Conservation (phyloP, 2,797 vertebrate species). For the Enteromius fasciolatus region DNA sequence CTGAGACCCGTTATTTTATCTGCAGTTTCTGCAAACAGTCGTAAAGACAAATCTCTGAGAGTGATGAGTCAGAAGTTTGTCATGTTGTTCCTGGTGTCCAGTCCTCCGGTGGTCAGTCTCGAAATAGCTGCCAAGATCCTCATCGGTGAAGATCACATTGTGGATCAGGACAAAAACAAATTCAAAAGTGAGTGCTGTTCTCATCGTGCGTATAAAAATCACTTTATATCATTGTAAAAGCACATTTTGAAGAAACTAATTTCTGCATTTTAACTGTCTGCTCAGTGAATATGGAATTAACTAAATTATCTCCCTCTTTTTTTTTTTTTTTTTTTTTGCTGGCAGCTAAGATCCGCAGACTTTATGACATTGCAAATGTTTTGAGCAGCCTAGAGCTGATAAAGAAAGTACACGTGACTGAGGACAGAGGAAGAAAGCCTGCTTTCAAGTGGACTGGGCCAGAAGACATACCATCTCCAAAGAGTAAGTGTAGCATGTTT, state of each 20-base stretch:
- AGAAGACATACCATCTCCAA: slow-evolving; percentile 75
- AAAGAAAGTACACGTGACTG: slow-evolving; percentile 92
- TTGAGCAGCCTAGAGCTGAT: slow-evolving; percentile 94
- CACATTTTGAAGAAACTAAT: neutral
- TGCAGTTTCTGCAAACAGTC: slow-evolving; percentile 82
- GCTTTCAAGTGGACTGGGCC: slow-evolving; percentile 95
- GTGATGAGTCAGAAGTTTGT: slow-evolving; percentile 99
- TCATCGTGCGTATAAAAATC: neutral
- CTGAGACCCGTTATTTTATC: neutral
- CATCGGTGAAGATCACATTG: slow-evolving; percentile 90
- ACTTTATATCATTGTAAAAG: neutral
- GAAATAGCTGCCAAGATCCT: slow-evolving; percentile 96
- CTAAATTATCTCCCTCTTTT: slow-evolving; percentile 6
- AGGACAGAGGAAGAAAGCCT: slow-evolving; percentile 90
- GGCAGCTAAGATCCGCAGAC: slow-evolving; percentile 92
- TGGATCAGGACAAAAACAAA: slow-evolving; percentile 93
- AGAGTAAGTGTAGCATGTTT: slow-evolving; percentile 72
- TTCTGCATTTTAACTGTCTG: neutral
- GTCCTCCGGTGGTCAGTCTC: slow-evolving; percentile 89
- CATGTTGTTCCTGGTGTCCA: slow-evolving; percentile 95
- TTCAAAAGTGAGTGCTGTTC: slow-evolving; percentile 91
- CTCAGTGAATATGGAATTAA: neutral
- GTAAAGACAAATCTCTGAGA: slow-evolving; percentile 95
- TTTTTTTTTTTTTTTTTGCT: no score
- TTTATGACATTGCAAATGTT: slow-evolving; percentile 97